Conservation (phyloP, 1,140 invertebrate species). For the Panulirus ornatus region DNA sequence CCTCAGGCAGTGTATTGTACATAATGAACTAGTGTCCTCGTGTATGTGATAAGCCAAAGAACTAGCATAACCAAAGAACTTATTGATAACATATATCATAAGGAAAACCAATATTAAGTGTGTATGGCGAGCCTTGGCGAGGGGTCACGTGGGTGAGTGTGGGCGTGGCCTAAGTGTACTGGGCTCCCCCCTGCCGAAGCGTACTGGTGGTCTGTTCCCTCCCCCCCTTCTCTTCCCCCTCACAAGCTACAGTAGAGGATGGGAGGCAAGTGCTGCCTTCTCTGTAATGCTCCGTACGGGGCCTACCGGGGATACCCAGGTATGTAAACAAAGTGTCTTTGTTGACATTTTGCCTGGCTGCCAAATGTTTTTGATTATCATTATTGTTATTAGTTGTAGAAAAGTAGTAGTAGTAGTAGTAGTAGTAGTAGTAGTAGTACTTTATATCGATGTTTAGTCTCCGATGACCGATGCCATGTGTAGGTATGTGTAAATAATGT, state of each 20-base stretch:
- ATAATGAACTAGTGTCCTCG: neutral
- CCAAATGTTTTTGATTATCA: too few relatives aligned
- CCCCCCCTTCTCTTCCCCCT: neutral
- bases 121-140: neutral
- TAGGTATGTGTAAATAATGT: too few relatives aligned
- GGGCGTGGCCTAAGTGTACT: too few relatives aligned
- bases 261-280: constrained; percentile 66
- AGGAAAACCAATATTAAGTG: constrained; percentile 43
- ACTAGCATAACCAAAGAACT: constrained; percentile 29
- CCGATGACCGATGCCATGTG: too few relatives aligned
- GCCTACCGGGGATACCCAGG: constrained; percentile 64
- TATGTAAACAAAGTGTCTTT: too few relatives aligned
- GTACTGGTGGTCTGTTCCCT: neutral
- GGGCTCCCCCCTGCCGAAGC: too few relatives aligned
- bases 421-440: too few relatives aligned
- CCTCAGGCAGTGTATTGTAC: neutral
- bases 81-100: neutral
- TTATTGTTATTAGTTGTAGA: too few relatives aligned
- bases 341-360: too few relatives aligned
- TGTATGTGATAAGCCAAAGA: constrained; percentile 54
- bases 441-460: too few relatives aligned
- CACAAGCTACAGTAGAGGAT: neutral
- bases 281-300: constrained; percentile 63
- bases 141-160: neutral
- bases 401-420: too few relatives aligned